Evolutionary conservation across 1,140 invertebrate genomes (phyloP).

Genomic region (Drosophila pectinifera): DNA sequence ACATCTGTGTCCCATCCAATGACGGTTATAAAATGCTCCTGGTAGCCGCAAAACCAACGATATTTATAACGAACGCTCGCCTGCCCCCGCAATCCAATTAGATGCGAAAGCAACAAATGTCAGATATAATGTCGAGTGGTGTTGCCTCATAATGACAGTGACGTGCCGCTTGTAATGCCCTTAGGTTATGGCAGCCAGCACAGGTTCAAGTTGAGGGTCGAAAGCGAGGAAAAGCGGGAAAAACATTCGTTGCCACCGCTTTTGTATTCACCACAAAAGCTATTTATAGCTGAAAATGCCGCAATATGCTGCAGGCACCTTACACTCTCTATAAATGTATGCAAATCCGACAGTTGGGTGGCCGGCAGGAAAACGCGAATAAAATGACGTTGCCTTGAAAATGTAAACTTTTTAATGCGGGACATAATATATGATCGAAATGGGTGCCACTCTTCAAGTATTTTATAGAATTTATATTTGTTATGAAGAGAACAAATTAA

Average conservation of each 20-base stretch:
- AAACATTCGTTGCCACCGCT: constrained; percentile 14
- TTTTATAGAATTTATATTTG: no score
- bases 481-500: no score
- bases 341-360: constrained; percentile 12
- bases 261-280: constrained; percentile 21
- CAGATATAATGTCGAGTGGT: constrained; percentile 21
- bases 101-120: constrained; percentile 49
- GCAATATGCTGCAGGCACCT: constrained; percentile 47
- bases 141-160: constrained; percentile 47
- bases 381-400: background rate
- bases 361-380: background rate
- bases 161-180: constrained; percentile 35
- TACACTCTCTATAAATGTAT: constrained; percentile 20
- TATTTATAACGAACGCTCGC: constrained; percentile 19
- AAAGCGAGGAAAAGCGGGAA: constrained; percentile 10
- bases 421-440: background rate
- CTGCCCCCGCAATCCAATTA: constrained; percentile 57
- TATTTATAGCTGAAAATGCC: constrained; percentile 51
- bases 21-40: constrained; percentile 1
- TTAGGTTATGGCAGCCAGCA: constrained; percentile 30
- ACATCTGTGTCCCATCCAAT: background rate
- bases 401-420: background rate
- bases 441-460: no score
- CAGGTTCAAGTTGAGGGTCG: constrained; percentile 76
- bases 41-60: background rate